Evolutionary conservation across 2,888 invertebrate genomes (phyloP).

Genomic region (Tipula lateralis): DNA sequence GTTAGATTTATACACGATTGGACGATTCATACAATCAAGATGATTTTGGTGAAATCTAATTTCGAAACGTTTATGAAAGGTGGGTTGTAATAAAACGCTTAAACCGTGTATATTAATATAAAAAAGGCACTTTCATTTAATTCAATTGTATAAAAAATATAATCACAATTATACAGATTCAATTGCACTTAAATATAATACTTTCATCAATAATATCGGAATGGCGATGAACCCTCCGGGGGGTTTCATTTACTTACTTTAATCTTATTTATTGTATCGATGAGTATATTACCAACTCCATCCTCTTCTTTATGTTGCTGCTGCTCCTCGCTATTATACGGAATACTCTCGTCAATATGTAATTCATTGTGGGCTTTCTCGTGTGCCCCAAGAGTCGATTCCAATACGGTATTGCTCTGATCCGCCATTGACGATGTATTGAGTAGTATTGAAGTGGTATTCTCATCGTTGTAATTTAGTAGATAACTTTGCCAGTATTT

Average conservation of each 20-base stretch:
- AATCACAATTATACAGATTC: neutral
- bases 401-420: constrained; percentile 31
- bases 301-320: neutral
- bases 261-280: constrained; percentile 36
- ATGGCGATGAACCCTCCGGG: neutral
- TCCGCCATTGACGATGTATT: constrained; percentile 36
- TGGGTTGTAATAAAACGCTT: neutral
- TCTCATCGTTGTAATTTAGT: constrained; percentile 36
- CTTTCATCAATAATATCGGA: neutral
- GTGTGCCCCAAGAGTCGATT: neutral
- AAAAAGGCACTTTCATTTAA: constrained; percentile 6
- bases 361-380: neutral
- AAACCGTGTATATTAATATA: neutral
- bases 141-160: constrained; percentile 14
- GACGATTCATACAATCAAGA: too few relatives aligned
- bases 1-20: too few relatives aligned
- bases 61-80: neutral
- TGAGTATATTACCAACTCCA: constrained; percentile 35
- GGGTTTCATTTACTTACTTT: neutral
- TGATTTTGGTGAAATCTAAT: neutral
- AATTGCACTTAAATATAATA: constrained; percentile 24
- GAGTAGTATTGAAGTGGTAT: constrained; percentile 32
- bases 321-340: constrained; percentile 29
- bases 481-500: constrained; percentile 37
- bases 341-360: constrained; percentile 32